Base-by-base conservation (phyloP, 2,797 vertebrate genomes). In the Cetoscarus ocellatus region DNA sequence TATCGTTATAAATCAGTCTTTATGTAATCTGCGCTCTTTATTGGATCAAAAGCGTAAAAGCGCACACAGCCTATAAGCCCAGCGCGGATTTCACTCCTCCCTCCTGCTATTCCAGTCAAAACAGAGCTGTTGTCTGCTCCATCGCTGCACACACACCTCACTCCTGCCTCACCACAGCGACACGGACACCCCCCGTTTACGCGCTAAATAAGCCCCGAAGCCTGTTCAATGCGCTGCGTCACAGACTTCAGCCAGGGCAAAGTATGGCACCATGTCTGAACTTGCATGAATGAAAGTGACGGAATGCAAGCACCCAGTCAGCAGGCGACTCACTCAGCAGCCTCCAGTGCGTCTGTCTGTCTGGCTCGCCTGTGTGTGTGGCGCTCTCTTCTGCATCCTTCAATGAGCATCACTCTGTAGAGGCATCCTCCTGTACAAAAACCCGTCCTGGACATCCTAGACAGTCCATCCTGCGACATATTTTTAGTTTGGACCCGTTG, bases 401-500 rank as follows among this genome's bases (percentile, higher is more conserved):
- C 76, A 86, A 15, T 77, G 73, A 72, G 79, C 83, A 86, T 80
- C 88, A 91, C 80, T 73, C 48, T 64, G 68, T 70, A 82, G 71
- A 88, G 63, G 35, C 81, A 76, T 88, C 85, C 75, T 79, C 61
- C 74, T 58, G 52, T 39, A 67, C 68, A 76, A 72, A 79, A 67
- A 77, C 68, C 75, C 73, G 79, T 89, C 75, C 80, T 82, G 90
- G 83, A 88, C 91, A 90, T 91, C 89, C 85, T 53, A 74, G 71
- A 80, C 85, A 69, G 78, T 71, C 80, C 88, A 77, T 88, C 89
- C 92, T 88, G 88, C 88, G 87, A 92, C 91, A 91, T 90, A 73
- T 89, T 91, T 91, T 89, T 88, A 86, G 73, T 94, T 91, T 87
- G 88, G 88, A 93, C 91, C 90, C 82, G 85, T 91, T 94, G 94